Conservation (phyloP, 1,140 invertebrate genomes). For the Caligus rogercresseyi region DNA sequence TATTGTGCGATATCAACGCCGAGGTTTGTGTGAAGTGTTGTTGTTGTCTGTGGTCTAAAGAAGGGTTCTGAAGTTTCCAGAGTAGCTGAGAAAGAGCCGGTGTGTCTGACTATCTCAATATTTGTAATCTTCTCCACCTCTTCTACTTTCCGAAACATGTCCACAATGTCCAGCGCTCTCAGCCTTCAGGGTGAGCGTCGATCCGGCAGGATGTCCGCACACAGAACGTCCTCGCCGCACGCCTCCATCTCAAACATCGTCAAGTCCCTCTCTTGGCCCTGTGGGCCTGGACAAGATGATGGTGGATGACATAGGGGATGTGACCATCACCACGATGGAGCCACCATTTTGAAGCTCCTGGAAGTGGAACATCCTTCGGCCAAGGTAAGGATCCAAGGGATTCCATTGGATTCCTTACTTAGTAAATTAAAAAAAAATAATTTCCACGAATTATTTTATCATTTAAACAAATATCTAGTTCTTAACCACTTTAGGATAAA, state of each 20-base stretch:
- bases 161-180: neutral
- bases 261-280: constrained; percentile 91
- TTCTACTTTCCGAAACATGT: no score
- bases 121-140: no score
- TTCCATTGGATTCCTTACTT: neutral
- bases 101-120: no score
- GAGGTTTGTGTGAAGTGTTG: no score
- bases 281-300: constrained; percentile 99
- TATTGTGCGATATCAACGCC: no score
- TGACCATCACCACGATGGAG: constrained; percentile 97
- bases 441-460: no score
- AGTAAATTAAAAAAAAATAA: no score
- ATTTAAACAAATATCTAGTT: no score
- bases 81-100: no score
- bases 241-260: constrained; percentile 94
- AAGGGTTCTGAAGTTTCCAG: no score
- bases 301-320: constrained; percentile 97
- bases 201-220: neutral
- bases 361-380: constrained; percentile 98
- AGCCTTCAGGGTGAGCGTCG: constrained; percentile 4
- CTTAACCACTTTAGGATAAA: no score
- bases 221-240: constrained; percentile 53
- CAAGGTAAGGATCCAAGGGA: constrained; percentile 59
- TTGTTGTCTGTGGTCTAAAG: no score
- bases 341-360: constrained; percentile 85